Percentiles rank a stretch among this genome's conserved stretches.
Conservation (phyloP, 2,797 vertebrate genomes). For the Sebastiscus tertius region DNA sequence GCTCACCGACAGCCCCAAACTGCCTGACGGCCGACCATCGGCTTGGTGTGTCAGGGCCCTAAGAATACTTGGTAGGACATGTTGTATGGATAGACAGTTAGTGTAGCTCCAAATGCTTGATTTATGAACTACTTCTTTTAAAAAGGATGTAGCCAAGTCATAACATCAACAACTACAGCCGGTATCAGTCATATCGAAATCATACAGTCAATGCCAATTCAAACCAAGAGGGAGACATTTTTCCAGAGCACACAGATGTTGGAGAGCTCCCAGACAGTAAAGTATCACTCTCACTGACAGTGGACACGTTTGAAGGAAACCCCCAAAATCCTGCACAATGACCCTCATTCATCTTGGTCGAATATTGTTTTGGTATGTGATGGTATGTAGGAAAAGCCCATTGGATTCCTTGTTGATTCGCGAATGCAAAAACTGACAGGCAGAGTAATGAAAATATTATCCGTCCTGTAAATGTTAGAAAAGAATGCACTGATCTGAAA, state of each 20-base stretch:
- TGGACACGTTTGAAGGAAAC: slow-evolving; percentile 22
- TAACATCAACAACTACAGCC: slow-evolving; percentile 29
- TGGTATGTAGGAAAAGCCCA: slow-evolving; percentile 48
- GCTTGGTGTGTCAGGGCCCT: background rate
- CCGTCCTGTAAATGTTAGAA: slow-evolving; percentile 54
- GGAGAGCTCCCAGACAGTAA: slow-evolving; percentile 55
- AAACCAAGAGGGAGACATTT: slow-evolving; percentile 32
- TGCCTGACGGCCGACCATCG: too few relatives aligned
- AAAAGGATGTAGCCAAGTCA: slow-evolving; percentile 31
- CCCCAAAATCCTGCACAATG: slow-evolving; percentile 55
- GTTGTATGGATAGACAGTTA: background rate
- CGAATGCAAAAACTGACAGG: slow-evolving; percentile 36
- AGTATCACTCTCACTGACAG: slow-evolving; percentile 44
- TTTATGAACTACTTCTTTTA: slow-evolving; percentile 1
- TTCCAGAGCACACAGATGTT: slow-evolving; percentile 54
- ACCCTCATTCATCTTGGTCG: slow-evolving; percentile 45
- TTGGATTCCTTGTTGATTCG: slow-evolving; percentile 52
- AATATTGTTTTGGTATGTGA: slow-evolving; percentile 64
- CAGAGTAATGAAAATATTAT: slow-evolving; percentile 70
- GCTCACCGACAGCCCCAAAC: too few relatives aligned
- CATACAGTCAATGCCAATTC: slow-evolving; percentile 20
- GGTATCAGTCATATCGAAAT: slow-evolving; percentile 29
- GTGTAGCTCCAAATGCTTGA: background rate
- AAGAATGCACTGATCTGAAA: slow-evolving; percentile 57
- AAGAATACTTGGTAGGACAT: background rate